Percentiles rank a stretch among this genome's conserved stretches.
Evolutionary conservation across 2,797 vertebrate genomes (phyloP).

Genomic region (Brachyrhaphis roseni): DNA sequence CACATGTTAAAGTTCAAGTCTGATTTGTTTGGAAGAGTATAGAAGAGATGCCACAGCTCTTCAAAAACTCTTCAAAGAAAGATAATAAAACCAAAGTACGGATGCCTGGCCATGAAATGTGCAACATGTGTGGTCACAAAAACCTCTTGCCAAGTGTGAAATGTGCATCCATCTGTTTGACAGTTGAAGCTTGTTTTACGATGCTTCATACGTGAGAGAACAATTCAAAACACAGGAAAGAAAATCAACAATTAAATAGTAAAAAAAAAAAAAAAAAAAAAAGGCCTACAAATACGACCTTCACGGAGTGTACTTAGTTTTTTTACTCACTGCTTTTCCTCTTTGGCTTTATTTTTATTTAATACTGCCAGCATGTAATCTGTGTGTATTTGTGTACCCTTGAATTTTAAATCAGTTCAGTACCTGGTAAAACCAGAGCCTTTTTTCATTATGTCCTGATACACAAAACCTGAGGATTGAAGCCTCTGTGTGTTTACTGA

Average conservation of each 20-base stretch:
- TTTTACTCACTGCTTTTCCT: neutral
- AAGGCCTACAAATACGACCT: neutral
- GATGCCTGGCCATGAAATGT: neutral
- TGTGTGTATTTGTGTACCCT: neutral
- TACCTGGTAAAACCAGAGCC: neutral
- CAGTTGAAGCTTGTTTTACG: neutral
- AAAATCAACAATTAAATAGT: neutral
- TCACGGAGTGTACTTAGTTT: neutral
- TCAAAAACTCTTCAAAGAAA: neutral
- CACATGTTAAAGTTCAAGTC: neutral
- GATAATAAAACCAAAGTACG: neutral
- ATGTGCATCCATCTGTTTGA: neutral
- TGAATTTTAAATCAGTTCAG: neutral
- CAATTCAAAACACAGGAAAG: neutral
- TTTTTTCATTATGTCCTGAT: neutral
- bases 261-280: neutral
- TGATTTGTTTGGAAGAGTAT: neutral
- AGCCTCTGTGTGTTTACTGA: neutral
- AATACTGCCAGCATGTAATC: neutral
- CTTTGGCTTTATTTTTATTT: neutral
- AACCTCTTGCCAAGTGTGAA: neutral
- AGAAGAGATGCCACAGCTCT: neutral
- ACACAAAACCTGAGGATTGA: neutral
- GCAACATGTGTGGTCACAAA: neutral
- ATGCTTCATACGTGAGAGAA: neutral